Base-by-base conservation (phyloP, 2,888 invertebrate species). In the Meandrusa payeni region DNA sequence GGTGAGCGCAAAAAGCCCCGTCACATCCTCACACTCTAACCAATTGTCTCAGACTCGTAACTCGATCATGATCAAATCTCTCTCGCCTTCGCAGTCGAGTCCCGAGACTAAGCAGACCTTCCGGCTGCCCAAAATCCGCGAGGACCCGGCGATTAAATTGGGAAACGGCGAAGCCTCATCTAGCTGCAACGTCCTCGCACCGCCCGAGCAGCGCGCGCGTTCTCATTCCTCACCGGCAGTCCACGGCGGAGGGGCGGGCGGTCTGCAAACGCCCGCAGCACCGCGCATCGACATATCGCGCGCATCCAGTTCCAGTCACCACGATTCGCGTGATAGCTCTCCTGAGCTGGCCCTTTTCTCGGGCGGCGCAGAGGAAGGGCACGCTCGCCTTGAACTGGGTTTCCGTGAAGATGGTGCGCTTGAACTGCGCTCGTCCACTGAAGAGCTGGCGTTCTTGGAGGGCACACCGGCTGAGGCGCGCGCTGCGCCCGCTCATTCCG, bases 281-380 rank as follows among this genome's bases (percentile, higher is more conserved):
- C 96, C 96, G 11, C 91, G 96, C 62, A 96, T 96, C 59, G 96
- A 96, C 83, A 94, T 96, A 71, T 96, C 95, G 54, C 91, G 96
- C 55, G 96, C 96, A 2, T 95, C 95, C 66, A 95, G 95, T 72
- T 95, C 95, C 44, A 95, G 95, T 22, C 95, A 96, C 62, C 95
- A 95, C 69, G 95, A 95, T 68, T 95, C 94, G 59, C 91, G 93
- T 32, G 95, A 95, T 64, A 94, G 94, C 63, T 94, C 95, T 33
- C 95, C 96, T 1, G 96, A 96, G 71, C 90, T 94, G 68, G 95
- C 95, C 52, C 91, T 95, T 54, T 92, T 93, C 66, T 91, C 92
- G 69, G 90, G 90, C 63, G 57, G 57, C 17, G 61, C 57, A 24
- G 72, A 69, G 23, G 74, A 69, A 44, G 50, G 61, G 9, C 63